Evolutionary conservation across 2,797 vertebrate species (phyloP), one percentile per base, ranked within the genome.

Genomic region (Pelodytes ibericus): DNA sequence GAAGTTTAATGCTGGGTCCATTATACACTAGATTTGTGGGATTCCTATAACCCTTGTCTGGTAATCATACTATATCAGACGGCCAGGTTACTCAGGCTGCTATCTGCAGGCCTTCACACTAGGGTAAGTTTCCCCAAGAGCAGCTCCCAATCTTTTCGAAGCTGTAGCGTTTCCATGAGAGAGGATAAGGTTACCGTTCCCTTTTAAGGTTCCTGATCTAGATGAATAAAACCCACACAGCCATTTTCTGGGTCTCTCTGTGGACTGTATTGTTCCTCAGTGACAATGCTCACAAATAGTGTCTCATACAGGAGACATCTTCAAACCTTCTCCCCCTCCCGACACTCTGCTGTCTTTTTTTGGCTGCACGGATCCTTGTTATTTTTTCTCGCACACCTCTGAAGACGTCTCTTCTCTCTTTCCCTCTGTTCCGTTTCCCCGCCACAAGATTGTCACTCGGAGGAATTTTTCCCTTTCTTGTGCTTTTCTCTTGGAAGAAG

Each of bases 201-300:
- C 63, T 79, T 76, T 69, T 33, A 61, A 72, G 71, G 70, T 68
- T 66, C 76, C 69, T 67, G 76, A 79, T 69, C 25, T 57, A 79
- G 77, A 79, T 74, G 77, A 79, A 79, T 79, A 73, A 79, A 78
- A 78, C 69, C 72, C 67, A 77, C 65, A 69, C 70, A 79, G 57
- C 76, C 63, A 44, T 73, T 72, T 73, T 79, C 71, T 69, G 47
- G 41, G 64, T 63, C 77, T 79, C 75, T 67, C 57, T 36, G 71
- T 31, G 61, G 77, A 74, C 57, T 59, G 71, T 36, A 79, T 79
- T 79, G 77, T 79, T 79, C 77, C 71, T 73, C 77, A 67, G 71
- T 79, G 71, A 79, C 77, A 79, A 79, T 79, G 77, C 77, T 69
- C 77, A 79, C 77, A 79, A 79, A 79, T 79, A 79, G 71, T 33